phyloP scores from a whole-genome alignment of 2,113 vertebrate genomes.

The Taurulus bubalis region DNA sequence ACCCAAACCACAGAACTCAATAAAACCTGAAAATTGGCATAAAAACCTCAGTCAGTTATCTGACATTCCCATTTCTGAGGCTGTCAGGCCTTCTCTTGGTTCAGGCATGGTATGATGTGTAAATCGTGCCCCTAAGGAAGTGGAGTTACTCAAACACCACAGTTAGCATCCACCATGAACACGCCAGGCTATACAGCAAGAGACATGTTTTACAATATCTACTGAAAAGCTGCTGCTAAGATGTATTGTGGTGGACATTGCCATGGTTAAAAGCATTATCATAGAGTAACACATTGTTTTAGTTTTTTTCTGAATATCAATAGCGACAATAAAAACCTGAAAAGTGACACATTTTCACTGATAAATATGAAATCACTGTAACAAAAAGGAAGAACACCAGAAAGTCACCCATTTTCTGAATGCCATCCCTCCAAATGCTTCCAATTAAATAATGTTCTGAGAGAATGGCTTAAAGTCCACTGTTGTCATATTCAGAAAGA shows the following conservation, averaged over 20 bases:
- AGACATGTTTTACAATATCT: conserved; percentile 50
- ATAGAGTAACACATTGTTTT: conserved; percentile 11
- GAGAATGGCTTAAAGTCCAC: neutral
- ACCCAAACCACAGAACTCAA: conserved; percentile 60
- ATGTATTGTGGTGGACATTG: conserved; percentile 11
- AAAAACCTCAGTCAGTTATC: conserved; percentile 69
- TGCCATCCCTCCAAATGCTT: conserved; percentile 3
- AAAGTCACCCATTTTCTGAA: conserved; percentile 19
- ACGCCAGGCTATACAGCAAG: conserved; percentile 28
- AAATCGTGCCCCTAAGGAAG: conserved; percentile 78
- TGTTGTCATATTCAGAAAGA: neutral
- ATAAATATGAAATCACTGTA: neutral
- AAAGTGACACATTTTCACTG: neutral
- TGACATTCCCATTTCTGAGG: conserved; percentile 73
- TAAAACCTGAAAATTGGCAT: conserved; percentile 58
- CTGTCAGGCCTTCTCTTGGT: conserved; percentile 71
- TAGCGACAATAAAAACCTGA: conserved; percentile 11
- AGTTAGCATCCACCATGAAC: conserved; percentile 40
- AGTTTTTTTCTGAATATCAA: conserved; percentile 26
- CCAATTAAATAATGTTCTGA: neutral
- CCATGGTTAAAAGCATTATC: conserved; percentile 8
- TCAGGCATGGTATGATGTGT: conserved; percentile 66
- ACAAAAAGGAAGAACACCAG: neutral
- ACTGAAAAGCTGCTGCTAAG: conserved; percentile 34
- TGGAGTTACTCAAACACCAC: conserved; percentile 60